Percentiles rank a stretch among this genome's conserved stretches.
These are phyloP conservation scores for Haemorhous mexicanus DNA, from an alignment of 2,113 vertebrate species.

Conservation along the genomic window DNA sequence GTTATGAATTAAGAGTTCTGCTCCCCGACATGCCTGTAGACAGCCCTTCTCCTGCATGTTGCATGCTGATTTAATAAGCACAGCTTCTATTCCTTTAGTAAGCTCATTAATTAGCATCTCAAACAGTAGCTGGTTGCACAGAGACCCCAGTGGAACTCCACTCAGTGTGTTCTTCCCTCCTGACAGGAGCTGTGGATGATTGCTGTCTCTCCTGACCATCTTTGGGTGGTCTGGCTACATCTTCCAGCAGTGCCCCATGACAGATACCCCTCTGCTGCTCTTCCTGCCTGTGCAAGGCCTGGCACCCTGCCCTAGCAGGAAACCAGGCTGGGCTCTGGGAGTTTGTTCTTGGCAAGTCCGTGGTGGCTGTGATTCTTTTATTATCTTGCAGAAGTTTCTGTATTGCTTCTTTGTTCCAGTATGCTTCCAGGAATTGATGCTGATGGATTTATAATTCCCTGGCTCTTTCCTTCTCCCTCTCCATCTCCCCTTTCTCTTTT, in stretches of 20 bases:
- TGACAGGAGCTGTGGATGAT: neutral
- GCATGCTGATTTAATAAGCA: neutral
- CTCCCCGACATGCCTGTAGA: neutral
- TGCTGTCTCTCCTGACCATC: neutral
- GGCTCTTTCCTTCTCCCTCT: neutral
- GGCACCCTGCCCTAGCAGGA: neutral
- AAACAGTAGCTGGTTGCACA: neutral
- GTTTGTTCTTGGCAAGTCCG: neutral
- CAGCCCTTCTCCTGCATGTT: neutral
- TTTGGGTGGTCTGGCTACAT: neutral
- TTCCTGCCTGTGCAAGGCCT: neutral
- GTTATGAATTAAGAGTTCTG: neutral
- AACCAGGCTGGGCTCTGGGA: neutral
- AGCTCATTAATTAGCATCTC: neutral
- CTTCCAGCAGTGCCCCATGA: neutral
- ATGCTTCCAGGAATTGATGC: slow-evolving; percentile 23
- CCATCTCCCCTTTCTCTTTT: neutral
- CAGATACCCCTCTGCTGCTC: neutral
- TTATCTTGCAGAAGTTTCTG: neutral
- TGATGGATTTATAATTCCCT: neutral
- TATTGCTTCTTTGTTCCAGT: neutral
- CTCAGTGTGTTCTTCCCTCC: neutral
- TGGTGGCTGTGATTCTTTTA: neutral
- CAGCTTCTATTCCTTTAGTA: neutral
- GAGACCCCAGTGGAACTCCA: neutral